Base-by-base conservation (phyloP, 2,797 vertebrate genomes). In the Uromys caudimaculatus region DNA sequence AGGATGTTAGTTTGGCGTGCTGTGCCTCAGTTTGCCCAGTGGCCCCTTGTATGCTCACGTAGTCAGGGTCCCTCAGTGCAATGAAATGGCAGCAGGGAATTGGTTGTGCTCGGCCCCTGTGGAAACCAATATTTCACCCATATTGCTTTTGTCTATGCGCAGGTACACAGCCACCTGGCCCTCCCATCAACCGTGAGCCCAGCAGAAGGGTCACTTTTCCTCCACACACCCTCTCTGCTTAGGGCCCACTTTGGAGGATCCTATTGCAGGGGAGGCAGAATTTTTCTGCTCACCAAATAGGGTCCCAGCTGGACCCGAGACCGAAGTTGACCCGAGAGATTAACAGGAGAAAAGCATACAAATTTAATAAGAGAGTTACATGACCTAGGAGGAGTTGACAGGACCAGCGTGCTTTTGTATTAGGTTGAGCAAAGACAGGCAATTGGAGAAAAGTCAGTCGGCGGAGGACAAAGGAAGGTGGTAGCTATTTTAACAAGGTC, bases 21-120 rank as follows among this genome's bases (percentile, higher is more conserved):
- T 2, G 32, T 64, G 35, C 8, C 73, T 93, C 44, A 17, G 52
- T 83, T 94, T 91, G 27, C 96, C 69, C 79, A 94, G 73, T 52
- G 12, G 35, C 27, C 41, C 50, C 6, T 58, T 56, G 5, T 5
- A 0, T 50, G 6, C 13, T 88, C 23, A 14, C 69, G 35, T 58
- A 24, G 41, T 54, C 21, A 27, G 23, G 38, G 75, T 86, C 27
- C 69, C 79, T 85, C 0, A 1, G 27, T 73, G 58, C 24, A 41
- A 8, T 89, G 32, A 58, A 75, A 44, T 82, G 56, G 50, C 56
- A 64, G 47, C 75, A 89, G 71, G 86, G 50, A 85, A 21, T 76
- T 3, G 0, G 19, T 64, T 69, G 54, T 71, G 27, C n/a, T 69
- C 7, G 2, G n/a, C 41, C 54, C 19, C 24, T 32, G 19, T 17